Evolutionary conservation across 1,140 invertebrate species (phyloP).

Genomic region (Macrocentrus cingulum): DNA sequence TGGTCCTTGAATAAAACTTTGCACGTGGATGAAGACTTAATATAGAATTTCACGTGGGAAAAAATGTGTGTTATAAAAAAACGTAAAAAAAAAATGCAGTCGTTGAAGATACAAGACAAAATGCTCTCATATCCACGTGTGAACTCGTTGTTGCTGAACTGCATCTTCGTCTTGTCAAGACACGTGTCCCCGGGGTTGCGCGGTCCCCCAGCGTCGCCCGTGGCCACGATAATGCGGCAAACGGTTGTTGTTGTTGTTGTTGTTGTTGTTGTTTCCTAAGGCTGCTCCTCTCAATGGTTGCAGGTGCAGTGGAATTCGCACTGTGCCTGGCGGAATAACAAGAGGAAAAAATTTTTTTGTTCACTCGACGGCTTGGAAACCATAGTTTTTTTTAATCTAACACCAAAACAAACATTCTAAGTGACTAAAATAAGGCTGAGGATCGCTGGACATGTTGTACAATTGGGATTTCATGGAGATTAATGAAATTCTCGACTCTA

Average conservation of each 20-base stretch:
- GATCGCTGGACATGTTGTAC: not conserved
- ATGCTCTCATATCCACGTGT: constrained; percentile 43
- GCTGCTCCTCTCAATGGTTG: constrained; percentile 39
- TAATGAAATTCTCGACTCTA: constrained; percentile 10
- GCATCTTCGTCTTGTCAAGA: constrained; percentile 44
- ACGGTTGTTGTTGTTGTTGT: constrained; percentile 25
- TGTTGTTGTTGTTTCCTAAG: constrained; percentile 24
- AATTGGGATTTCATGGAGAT: constrained; percentile 10
- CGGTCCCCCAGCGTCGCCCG: constrained; percentile 36
- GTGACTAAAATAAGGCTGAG: too few relatives aligned
- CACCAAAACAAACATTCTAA: too few relatives aligned
- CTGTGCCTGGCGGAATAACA: constrained; percentile 44
- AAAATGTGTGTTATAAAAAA: too few relatives aligned
- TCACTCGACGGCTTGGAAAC: too few relatives aligned
- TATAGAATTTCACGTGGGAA: not conserved
- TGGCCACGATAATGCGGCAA: constrained; percentile 34
- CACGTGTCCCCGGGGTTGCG: constrained; percentile 36
- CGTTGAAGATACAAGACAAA: not conserved
- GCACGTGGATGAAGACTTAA: too few relatives aligned
- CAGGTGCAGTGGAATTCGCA: constrained; percentile 43
- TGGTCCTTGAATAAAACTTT: too few relatives aligned
- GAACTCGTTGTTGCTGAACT: constrained; percentile 39
- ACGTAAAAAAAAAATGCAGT: too few relatives aligned
- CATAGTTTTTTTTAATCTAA: too few relatives aligned
- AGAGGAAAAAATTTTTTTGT: constrained; percentile 6